phyloP scores from a whole-genome alignment of 2,797 vertebrate genomes.

The Luscinia megarhynchos region DNA sequence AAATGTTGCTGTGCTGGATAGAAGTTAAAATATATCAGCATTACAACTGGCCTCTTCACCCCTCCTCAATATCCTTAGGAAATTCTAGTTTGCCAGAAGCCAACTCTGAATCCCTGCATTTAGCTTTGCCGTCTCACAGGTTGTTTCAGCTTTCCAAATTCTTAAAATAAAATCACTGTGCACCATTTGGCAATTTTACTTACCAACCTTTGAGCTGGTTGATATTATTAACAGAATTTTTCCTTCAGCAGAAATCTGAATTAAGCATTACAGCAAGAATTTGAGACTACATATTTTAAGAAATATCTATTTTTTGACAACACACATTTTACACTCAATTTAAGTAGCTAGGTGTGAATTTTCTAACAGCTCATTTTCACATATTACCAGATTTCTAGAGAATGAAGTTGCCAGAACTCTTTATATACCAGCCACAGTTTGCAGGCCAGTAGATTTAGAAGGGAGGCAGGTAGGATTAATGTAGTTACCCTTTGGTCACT shows the following conservation, averaged over 20 bases:
- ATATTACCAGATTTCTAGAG: not conserved
- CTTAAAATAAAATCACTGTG: not conserved
- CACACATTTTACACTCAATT: not conserved
- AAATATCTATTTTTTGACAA: not conserved
- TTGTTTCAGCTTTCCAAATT: not conserved
- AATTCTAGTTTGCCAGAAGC: not conserved
- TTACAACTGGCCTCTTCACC: not conserved
- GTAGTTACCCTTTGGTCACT: not conserved
- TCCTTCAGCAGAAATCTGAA: not conserved
- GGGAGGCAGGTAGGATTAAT: not conserved
- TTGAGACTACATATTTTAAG: not conserved
- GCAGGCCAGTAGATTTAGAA: not conserved
- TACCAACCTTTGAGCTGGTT: not conserved
- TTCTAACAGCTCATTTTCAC: not conserved
- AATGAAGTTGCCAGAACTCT: not conserved
- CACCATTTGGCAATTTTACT: not conserved
- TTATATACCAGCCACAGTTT: not conserved
- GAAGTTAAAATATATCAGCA: not conserved
- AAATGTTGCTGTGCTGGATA: not conserved
- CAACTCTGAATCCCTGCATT: not conserved
- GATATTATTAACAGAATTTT: not conserved
- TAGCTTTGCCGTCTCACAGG: not conserved
- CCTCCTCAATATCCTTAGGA: not conserved
- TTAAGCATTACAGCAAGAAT: not conserved
- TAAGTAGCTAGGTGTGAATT: not conserved